Conservation (phyloP, 2,888 invertebrate genomes). For the Lasiommata megera region DNA sequence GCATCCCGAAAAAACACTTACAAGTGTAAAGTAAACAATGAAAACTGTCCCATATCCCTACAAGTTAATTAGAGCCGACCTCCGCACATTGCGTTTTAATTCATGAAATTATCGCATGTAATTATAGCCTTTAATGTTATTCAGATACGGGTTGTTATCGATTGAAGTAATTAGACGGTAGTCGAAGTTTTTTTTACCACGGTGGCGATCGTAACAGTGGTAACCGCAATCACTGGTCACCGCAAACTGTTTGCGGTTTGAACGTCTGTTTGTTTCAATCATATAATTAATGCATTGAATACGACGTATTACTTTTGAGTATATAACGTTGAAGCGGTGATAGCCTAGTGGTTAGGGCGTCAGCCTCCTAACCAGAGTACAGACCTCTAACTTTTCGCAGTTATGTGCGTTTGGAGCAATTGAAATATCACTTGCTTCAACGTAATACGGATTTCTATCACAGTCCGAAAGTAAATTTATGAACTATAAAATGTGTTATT, state of each 20-base stretch:
- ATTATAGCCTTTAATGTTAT: not conserved
- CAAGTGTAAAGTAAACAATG: not conserved
- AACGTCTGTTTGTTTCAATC: constrained; percentile 14
- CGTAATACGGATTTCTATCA: too few relatives aligned
- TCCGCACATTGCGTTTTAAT: not conserved
- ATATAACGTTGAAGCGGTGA: too few relatives aligned
- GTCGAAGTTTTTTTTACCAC: not conserved
- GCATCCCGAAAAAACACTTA: not conserved
- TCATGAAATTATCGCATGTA: not conserved
- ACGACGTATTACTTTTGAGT: too few relatives aligned
- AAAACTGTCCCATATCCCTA: not conserved
- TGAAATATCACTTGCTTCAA: too few relatives aligned
- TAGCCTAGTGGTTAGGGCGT: too few relatives aligned
- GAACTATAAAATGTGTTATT: too few relatives aligned
- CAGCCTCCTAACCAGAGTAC: too few relatives aligned
- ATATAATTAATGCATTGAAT: not conserved
- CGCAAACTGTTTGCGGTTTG: constrained; percentile 19
- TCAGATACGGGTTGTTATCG: not conserved
- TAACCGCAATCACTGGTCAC: constrained; percentile 11
- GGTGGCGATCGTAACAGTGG: constrained; percentile 6
- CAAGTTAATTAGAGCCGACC: constrained; percentile 11
- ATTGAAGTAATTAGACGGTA: not conserved
- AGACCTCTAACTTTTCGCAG: too few relatives aligned
- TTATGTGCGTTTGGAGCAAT: too few relatives aligned
- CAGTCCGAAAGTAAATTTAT: too few relatives aligned